phyloP scores from a whole-genome alignment of 2,888 invertebrate genomes.

The Lepetodrilus schrolli region DNA sequence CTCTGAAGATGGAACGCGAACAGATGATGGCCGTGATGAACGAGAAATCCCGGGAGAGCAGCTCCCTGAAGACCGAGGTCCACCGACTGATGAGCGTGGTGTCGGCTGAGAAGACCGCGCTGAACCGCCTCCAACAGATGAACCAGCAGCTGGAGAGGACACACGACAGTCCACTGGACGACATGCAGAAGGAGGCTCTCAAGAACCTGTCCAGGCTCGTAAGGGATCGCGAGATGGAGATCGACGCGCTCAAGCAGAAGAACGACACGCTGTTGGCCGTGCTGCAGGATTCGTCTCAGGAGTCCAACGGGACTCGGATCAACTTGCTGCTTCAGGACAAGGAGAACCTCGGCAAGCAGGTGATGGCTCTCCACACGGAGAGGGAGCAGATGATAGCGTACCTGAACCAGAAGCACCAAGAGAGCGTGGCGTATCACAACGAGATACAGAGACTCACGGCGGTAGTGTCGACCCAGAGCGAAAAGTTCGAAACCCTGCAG shows the following conservation, averaged over 20 bases:
- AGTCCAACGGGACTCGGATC: constrained; percentile 67
- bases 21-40: constrained; percentile 75
- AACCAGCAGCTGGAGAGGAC: constrained; percentile 61
- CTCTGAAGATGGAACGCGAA: constrained; percentile 70
- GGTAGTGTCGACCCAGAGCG: constrained; percentile 54
- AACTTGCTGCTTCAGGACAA: constrained; percentile 61
- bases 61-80: constrained; percentile 72
- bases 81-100: constrained; percentile 74
- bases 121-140: constrained; percentile 73
- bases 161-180: constrained; percentile 50
- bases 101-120: constrained; percentile 72
- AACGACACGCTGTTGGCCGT: constrained; percentile 73
- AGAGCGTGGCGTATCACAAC: constrained; percentile 87
- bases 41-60: constrained; percentile 75
- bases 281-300: constrained; percentile 66
- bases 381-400: constrained; percentile 75
- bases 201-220: constrained; percentile 75
- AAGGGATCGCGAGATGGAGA: constrained; percentile 76
- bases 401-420: constrained; percentile 87
- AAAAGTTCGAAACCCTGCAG: constrained; percentile 63
- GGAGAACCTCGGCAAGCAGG: constrained; percentile 79
- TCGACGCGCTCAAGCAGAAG: constrained; percentile 75
- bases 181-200: constrained; percentile 75
- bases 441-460: constrained; percentile 85
- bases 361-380: constrained; percentile 79